Evolutionary conservation across 2,888 invertebrate species (phyloP).

Genomic region (Hoplodrina blanda): DNA sequence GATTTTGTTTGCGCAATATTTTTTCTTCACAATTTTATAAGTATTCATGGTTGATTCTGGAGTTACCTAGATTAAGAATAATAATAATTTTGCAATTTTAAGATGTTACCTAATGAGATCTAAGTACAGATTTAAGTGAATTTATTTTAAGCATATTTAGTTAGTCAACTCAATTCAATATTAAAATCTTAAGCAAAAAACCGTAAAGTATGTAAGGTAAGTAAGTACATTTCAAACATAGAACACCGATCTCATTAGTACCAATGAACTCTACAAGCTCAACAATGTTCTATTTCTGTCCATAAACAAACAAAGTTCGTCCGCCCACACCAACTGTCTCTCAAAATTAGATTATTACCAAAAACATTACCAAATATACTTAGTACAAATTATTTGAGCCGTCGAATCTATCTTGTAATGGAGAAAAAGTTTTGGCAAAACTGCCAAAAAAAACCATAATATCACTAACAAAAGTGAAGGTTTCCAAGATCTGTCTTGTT

Average conservation of each 20-base stretch:
- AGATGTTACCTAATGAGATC: not conserved
- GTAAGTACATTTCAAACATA: slow-evolving; percentile 8
- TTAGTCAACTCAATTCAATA: not conserved
- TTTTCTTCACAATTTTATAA: not conserved
- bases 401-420: slow-evolving; percentile 8
- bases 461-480: slow-evolving; percentile 9
- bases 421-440: slow-evolving; percentile 24
- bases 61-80: not conserved
- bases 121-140: not conserved
- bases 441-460: slow-evolving; percentile 24
- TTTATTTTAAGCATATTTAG: not conserved
- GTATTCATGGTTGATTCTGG: not conserved
- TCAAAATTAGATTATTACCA: slow-evolving; percentile 33
- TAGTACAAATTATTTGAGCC: slow-evolving; percentile 23
- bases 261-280: slow-evolving; percentile 33
- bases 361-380: slow-evolving; percentile 14
- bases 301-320: slow-evolving; percentile 30
- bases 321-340: slow-evolving; percentile 30
- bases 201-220: slow-evolving; percentile 1
- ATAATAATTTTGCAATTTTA: not conserved
- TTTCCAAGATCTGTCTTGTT: not conserved
- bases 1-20: slow-evolving; percentile 28
- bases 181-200: not conserved
- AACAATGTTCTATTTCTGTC: slow-evolving; percentile 37
- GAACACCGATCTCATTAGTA: slow-evolving; percentile 26